These are phyloP conservation scores for Drosophila kanekoi DNA, from an alignment of 2,888 invertebrate species.

Conservation along the genomic window DNA sequence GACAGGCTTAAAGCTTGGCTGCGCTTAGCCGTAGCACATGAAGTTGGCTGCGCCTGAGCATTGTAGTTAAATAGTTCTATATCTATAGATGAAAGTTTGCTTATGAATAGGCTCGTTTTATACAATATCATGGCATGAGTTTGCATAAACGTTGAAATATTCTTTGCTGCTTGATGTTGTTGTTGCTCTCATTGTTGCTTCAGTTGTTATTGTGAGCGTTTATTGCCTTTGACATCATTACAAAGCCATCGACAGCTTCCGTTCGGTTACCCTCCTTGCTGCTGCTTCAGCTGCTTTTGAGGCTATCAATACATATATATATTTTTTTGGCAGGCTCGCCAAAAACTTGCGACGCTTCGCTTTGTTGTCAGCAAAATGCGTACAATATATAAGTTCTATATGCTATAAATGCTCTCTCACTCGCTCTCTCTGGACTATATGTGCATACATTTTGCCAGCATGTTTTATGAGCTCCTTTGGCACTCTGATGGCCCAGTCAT, in stretches of 20 bases:
- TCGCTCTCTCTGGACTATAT: not conserved
- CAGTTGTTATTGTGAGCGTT: conserved; percentile 58
- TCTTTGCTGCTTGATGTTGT: not conserved
- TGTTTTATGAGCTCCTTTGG: conserved; percentile 77
- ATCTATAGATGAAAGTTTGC: not conserved
- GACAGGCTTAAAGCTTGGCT: no score
- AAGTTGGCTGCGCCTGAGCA: not conserved
- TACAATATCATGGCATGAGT: conserved; percentile 31
- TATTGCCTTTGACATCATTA: conserved; percentile 73
- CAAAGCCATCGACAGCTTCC: conserved; percentile 75
- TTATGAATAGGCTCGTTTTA: not conserved
- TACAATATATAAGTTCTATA: not conserved
- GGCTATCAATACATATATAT: not conserved
- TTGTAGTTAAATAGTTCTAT: not conserved
- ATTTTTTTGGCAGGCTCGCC: conserved; percentile 16
- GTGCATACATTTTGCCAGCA: conserved; percentile 48
- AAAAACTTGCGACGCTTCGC: conserved; percentile 49
- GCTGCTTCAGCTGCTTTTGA: conserved; percentile 9
- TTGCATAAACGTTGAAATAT: conserved; percentile 27
- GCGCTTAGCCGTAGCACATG: not conserved
- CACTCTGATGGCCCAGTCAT: conserved; percentile 77
- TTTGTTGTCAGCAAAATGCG: conserved; percentile 48
- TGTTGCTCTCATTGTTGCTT: conserved; percentile 19
- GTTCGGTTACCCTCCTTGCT: conserved; percentile 29
- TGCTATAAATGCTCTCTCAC: not conserved